Percentiles rank a stretch among this genome's conserved stretches.
phyloP scores from a whole-genome alignment of 2,797 vertebrate species.

The Loriculus beryllinus region DNA sequence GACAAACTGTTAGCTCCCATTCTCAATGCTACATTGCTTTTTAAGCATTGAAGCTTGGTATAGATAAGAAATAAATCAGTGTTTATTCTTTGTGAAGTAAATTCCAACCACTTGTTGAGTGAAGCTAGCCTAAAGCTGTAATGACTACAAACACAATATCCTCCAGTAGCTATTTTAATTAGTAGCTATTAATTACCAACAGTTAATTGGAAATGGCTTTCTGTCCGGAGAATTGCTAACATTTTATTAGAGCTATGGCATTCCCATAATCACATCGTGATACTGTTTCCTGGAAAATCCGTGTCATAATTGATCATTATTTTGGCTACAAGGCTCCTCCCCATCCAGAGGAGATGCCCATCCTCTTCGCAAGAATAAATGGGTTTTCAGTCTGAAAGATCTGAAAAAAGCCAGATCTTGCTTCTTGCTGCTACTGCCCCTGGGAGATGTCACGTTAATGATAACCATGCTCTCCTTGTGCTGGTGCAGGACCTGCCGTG shows the following conservation, averaged over 20 bases:
- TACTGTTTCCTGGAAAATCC: not conserved
- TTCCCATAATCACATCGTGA: not conserved
- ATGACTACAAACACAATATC: not conserved
- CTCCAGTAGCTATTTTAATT: not conserved
- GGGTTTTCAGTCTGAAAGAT: not conserved
- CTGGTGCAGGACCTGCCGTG: constrained; percentile 83
- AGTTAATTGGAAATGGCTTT: constrained; percentile 15
- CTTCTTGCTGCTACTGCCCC: accelerated
- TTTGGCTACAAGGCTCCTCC: not conserved
- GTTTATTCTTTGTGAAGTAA: not conserved
- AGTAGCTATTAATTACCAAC: constrained; percentile 19
- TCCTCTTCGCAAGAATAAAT: not conserved
- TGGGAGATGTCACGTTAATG: not conserved
- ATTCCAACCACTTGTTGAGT: constrained; percentile 8
- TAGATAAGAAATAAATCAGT: not conserved
- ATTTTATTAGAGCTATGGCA: not conserved
- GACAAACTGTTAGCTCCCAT: accelerated
- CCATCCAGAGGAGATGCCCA: not conserved
- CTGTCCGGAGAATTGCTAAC: not conserved
- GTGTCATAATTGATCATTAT: not conserved
- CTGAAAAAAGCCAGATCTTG: not conserved
- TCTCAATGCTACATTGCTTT: not conserved
- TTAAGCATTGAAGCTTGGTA: not conserved
- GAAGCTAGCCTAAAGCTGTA: not conserved
- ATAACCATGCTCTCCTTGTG: not conserved